Evolutionary conservation across 2,113 vertebrate species (phyloP), one percentile per base, ranked within the genome.

Genomic region (Siniperca chuatsi): DNA sequence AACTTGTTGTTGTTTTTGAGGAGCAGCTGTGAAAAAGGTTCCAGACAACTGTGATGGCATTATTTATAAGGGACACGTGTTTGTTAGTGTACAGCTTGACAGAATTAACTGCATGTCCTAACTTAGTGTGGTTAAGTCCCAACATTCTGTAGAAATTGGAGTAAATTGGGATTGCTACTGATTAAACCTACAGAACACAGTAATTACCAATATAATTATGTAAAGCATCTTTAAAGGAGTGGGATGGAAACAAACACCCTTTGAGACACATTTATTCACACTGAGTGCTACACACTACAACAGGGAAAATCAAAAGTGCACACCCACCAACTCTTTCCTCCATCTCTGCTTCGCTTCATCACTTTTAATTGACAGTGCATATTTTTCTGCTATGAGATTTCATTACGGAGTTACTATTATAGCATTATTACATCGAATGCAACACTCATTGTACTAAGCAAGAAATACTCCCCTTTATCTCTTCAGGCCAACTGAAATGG

Each of bases 151-250:
- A 75, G 48, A 72, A 76, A 79, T 33, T 12, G 5, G 37, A 46
- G 79, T 44, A 79, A 81, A 85, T 40, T 42, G 81, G 25, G 57
- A 72, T 46, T 70, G 61, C 40, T 23, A 29, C 69, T 60, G 65
- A 76, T 78, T 85, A 80, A 81, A 89, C 73, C 67, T 76, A 65
- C 73, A 83, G 58, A 83, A 70, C 83, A 82, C 40, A 68, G 58
- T 83, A 89, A 90, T 90, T 84, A 89, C 62, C 84, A 68, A 79
- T 67, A 66, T 66, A 90, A 82, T 85, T 88, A 90, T 79, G 75
- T 62, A 75, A 72, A 87, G 74, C 75, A 65, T 84, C 62, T 85
- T 78, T 75, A 82, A 78, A 80, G 29, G 78, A 73, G 79, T 86
- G 75, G 78, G 68, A 82, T 70, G 83, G 83, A 81, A 88, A 79